A percentile compares a stretch with the other conserved stretches of the same genome.
Evolutionary conservation across 2,113 vertebrate species (phyloP).

Genomic region (Neogobius melanostomus): DNA sequence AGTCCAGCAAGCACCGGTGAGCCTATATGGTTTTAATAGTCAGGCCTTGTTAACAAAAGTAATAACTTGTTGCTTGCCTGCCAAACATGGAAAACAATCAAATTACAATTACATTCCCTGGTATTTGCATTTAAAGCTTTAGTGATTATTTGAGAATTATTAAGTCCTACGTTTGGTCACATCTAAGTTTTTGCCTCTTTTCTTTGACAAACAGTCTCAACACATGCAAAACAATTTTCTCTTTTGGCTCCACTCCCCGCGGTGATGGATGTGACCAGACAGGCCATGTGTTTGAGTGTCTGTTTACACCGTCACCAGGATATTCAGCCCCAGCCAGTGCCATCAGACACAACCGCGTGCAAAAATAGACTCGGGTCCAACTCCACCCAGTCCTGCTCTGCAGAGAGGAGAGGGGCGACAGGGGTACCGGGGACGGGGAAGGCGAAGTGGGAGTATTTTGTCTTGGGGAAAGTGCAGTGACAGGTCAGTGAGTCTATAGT

Average conservation of each 20-base stretch:
- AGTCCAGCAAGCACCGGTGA: too few species aligned
- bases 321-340: conserved; percentile 25
- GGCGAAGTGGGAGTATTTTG: conserved; percentile 27
- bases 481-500: conserved; percentile 20
- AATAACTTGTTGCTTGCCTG: too few species aligned
- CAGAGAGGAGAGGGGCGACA: conserved; percentile 3
- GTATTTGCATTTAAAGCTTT: too few species aligned
- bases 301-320: conserved; percentile 64
- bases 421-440: background rate
- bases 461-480: conserved; percentile 19
- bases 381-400: background rate
- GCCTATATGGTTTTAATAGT: too few species aligned
- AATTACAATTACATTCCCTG: too few species aligned
- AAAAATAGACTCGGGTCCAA: conserved; percentile 55
- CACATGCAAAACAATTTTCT: conserved; percentile 9
- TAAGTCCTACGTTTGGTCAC: too few species aligned
- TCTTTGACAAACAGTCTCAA: background rate
- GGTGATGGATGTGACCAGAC: conserved; percentile 31
- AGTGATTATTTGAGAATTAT: too few species aligned
- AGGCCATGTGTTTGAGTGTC: conserved; percentile 50
- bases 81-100: too few species aligned
- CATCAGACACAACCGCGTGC: conserved; percentile 25
- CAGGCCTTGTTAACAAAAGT: too few species aligned
- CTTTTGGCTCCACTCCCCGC: conserved; percentile 9
- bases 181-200: too few species aligned